A percentile compares a stretch with the other conserved stretches of the same genome.
These are phyloP conservation scores for Pantala flavescens DNA, from an alignment of 1,140 invertebrate genomes.

Conservation along the genomic window DNA sequence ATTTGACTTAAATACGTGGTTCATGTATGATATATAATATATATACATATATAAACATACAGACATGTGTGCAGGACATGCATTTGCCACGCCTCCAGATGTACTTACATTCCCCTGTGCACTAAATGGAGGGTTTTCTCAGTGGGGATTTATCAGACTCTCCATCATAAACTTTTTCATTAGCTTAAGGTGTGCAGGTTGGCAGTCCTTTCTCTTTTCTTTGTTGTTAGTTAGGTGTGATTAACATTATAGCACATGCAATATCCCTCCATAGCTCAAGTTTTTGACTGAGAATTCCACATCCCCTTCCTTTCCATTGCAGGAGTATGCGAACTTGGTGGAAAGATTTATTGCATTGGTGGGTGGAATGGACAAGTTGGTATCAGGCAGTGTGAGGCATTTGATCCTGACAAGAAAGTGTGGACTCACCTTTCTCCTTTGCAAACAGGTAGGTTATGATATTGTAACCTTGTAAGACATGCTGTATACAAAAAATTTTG, in stretches of 20 bases:
- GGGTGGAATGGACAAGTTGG: slow-evolving; percentile 68
- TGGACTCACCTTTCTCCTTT: slow-evolving; percentile 59
- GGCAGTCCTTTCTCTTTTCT: not conserved
- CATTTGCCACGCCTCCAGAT: no score
- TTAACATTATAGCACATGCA: not conserved
- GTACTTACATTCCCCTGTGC: not conserved
- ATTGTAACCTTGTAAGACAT: not conserved
- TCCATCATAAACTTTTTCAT: not conserved
- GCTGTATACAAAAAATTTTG: no score
- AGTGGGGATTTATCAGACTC: not conserved
- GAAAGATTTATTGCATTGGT: slow-evolving; percentile 66
- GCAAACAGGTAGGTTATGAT: slow-evolving; percentile 41
- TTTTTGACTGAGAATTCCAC: not conserved
- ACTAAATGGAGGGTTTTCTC: not conserved
- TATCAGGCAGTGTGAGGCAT: slow-evolving; percentile 64
- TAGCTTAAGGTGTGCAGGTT: not conserved
- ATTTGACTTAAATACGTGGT: no score
- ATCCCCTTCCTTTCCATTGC: slow-evolving; percentile 15
- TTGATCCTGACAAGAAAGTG: slow-evolving; percentile 44
- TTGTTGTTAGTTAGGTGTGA: not conserved
- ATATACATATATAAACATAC: no score
- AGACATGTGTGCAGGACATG: no score
- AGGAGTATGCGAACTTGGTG: slow-evolving; percentile 60
- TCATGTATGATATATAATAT: no score
- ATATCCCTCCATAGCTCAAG: not conserved